These are phyloP conservation scores for Pogonocherus hispidulus DNA, from an alignment of 2,888 invertebrate species.

Conservation along the genomic window DNA sequence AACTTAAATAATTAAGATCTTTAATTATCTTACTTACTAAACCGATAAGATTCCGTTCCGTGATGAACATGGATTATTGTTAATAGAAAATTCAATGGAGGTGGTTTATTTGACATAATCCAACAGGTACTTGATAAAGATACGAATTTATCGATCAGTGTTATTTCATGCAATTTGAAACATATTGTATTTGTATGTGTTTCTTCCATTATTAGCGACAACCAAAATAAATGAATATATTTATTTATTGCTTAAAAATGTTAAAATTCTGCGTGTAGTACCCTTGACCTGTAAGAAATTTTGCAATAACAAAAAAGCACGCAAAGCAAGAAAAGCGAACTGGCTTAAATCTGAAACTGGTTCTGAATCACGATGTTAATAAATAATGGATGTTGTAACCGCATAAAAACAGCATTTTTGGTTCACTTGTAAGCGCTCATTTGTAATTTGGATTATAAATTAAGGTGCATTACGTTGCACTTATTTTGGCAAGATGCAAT, in stretches of 20 bases:
- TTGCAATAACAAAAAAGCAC: neutral
- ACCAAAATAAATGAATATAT: too few species aligned
- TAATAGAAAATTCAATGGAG: too few species aligned
- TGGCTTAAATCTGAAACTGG: neutral
- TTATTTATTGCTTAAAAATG: too few species aligned
- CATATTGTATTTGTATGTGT: too few species aligned
- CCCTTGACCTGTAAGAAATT: neutral
- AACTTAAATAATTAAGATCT: conserved; percentile 23
- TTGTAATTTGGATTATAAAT: conserved; percentile 4
- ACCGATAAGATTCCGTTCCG: conserved; percentile 5
- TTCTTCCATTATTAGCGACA: too few species aligned
- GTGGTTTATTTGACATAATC: too few species aligned
- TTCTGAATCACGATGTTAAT: neutral
- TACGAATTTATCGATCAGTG: too few species aligned
- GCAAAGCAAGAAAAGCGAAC: neutral
- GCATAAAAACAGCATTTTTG: neutral
- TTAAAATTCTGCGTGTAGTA: neutral
- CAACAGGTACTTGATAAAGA: too few species aligned
- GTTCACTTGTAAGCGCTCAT: neutral
- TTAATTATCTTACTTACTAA: conserved; percentile 26
- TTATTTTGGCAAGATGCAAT: neutral
- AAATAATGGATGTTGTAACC: neutral
- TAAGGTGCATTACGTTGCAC: conserved; percentile 2
- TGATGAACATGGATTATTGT: too few species aligned
- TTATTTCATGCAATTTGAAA: too few species aligned